These are phyloP conservation scores for Hycleus phaleratus DNA, from an alignment of 1,140 invertebrate species.

Conservation along the genomic window DNA sequence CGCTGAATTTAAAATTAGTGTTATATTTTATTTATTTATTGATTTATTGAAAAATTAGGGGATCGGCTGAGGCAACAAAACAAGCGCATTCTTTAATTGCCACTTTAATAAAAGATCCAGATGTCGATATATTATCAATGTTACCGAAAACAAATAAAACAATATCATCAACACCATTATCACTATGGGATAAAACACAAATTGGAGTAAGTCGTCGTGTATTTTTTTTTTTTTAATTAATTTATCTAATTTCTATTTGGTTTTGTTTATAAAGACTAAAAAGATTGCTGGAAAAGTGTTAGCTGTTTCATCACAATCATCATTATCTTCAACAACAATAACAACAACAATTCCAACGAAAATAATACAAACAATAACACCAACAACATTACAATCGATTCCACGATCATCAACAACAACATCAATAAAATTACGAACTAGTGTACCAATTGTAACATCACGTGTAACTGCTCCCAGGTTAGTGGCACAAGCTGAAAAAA, in stretches of 20 bases:
- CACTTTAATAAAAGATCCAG: slow-evolving; percentile 84
- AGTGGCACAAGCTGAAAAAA: slow-evolving; percentile 43
- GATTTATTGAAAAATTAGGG: slow-evolving; percentile 46
- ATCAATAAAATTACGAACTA: slow-evolving; percentile 38
- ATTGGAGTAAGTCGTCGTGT: slow-evolving; percentile 29
- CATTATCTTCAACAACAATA: slow-evolving; percentile 1
- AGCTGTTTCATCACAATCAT: slow-evolving; percentile 15
- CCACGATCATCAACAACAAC: slow-evolving; percentile 23
- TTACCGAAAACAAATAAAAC: slow-evolving; percentile 60
- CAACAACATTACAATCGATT: slow-evolving; percentile 9
- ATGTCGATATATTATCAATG: slow-evolving; percentile 82
- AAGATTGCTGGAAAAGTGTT: slow-evolving; percentile 34
- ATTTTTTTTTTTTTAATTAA: slow-evolving; percentile 2
- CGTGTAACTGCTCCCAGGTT: slow-evolving; percentile 48
- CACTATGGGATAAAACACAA: slow-evolving; percentile 53
- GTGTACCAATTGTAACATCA: slow-evolving; percentile 39
- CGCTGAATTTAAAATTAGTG: too few relatives aligned
- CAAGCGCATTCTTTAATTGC: slow-evolving; percentile 82
- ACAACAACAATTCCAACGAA: slow-evolving; percentile 25
- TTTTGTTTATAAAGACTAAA: slow-evolving; percentile 25
- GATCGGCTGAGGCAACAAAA: slow-evolving; percentile 82
- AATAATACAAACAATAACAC: slow-evolving; percentile 9
- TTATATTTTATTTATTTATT: neutral
- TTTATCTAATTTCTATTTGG: slow-evolving; percentile 5
- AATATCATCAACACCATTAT: slow-evolving; percentile 39